phyloP scores from a whole-genome alignment of 2,113 vertebrate genomes.

The Clarias gariepinus region DNA sequence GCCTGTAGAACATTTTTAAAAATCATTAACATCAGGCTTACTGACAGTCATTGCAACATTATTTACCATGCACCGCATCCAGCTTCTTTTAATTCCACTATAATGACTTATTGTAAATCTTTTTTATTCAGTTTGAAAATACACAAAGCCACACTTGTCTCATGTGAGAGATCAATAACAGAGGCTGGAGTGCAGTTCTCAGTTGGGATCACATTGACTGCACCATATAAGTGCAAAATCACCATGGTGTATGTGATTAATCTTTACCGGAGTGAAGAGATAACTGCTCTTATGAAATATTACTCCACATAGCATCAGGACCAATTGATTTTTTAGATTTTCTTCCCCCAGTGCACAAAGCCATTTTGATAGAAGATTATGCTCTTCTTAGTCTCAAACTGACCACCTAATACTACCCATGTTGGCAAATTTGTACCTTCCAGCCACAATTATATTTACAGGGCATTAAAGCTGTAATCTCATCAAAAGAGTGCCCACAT shows the following conservation, averaged over 20 bases:
- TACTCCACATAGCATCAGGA: conserved; percentile 52
- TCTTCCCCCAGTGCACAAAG: conserved; percentile 48
- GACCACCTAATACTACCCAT: conserved; percentile 51
- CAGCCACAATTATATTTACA: conserved; percentile 52
- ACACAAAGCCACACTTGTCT: conserved; percentile 32
- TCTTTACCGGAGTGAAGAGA: conserved; percentile 55
- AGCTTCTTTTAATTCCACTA: not conserved
- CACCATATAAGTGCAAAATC: conserved; percentile 46
- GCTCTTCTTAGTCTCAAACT: conserved; percentile 45
- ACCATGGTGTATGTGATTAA: conserved; percentile 46
- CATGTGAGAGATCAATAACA: conserved; percentile 20
- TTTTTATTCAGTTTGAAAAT: not conserved
- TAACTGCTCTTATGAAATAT: conserved; percentile 63
- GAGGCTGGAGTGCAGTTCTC: conserved; percentile 25
- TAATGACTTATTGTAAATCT: not conserved
- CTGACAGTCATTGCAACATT: conserved; percentile 40
- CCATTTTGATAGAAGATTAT: conserved; percentile 59
- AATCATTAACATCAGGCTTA: not conserved
- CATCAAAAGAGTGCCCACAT: conserved; percentile 47
- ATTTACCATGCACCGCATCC: not conserved
- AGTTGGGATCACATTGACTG: conserved; percentile 5
- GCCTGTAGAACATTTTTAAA: conserved; percentile 52
- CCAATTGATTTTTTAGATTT: conserved; percentile 62
- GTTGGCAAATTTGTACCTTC: conserved; percentile 57
- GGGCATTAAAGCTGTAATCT: conserved; percentile 47